These are phyloP conservation scores for Blera fallax DNA, from an alignment of 2,888 invertebrate genomes.

Conservation along the genomic window DNA sequence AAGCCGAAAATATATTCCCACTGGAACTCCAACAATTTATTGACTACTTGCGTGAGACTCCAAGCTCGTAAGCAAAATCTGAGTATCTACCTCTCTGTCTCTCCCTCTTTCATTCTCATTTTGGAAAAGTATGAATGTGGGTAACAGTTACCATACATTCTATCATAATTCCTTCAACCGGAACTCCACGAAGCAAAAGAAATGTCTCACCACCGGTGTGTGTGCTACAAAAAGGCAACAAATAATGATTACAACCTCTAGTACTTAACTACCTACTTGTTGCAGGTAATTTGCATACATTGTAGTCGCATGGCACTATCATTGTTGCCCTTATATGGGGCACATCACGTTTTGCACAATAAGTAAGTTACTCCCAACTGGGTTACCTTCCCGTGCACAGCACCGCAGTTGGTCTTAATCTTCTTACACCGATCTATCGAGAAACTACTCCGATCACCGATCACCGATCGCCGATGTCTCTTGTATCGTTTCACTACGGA, in stretches of 20 bases:
- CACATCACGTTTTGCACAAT: background rate
- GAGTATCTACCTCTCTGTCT: background rate
- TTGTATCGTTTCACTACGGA: background rate
- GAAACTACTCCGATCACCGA: background rate
- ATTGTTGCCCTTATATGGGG: background rate
- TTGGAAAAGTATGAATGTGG: background rate
- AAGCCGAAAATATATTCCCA: too few species aligned
- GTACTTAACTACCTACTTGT: background rate
- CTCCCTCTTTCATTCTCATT: background rate
- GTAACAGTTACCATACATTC: background rate
- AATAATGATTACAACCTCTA: background rate
- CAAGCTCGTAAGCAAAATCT: too few species aligned
- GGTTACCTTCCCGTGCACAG: background rate
- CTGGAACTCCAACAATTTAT: too few species aligned
- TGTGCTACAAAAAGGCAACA: background rate
- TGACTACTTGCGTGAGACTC: too few species aligned
- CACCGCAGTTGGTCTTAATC: background rate
- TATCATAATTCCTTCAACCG: background rate
- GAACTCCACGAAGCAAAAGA: background rate
- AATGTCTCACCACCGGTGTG: background rate
- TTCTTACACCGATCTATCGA: background rate
- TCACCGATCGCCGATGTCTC: background rate
- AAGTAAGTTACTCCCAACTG: background rate
- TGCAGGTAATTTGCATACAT: background rate
- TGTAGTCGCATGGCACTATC: background rate